These are phyloP conservation scores for Rhodeus uyekii DNA, from an alignment of 2,797 vertebrate genomes.

Conservation along the genomic window DNA sequence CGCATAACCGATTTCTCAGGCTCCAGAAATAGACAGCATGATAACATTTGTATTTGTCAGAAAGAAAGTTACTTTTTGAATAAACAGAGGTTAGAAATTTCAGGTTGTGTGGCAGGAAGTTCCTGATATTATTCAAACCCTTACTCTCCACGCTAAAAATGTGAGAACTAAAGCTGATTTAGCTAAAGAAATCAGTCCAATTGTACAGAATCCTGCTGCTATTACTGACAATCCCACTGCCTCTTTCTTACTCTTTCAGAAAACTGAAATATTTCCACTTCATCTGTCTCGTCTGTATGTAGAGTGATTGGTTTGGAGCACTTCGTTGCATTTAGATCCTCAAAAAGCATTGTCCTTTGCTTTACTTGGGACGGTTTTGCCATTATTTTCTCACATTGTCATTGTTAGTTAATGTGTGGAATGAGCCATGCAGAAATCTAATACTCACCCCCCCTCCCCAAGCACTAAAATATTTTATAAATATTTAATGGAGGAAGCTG, in stretches of 20 bases:
- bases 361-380: slow-evolving; percentile 10
- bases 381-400: slow-evolving; percentile 33
- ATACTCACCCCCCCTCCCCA: neutral
- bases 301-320: slow-evolving; percentile 16
- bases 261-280: slow-evolving; percentile 22
- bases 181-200: neutral
- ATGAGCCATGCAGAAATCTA: slow-evolving; percentile 30
- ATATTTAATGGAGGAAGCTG: slow-evolving; percentile 46
- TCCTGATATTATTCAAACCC: neutral
- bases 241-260: slow-evolving; percentile 23
- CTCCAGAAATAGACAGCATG: slow-evolving; percentile 37
- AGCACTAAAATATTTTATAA: slow-evolving; percentile 35
- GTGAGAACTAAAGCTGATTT: neutral
- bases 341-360: slow-evolving; percentile 17
- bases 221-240: slow-evolving; percentile 40
- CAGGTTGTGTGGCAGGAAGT: neutral
- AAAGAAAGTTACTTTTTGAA: neutral
- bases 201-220: slow-evolving; percentile 23
- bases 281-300: slow-evolving; percentile 5
- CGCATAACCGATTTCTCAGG: slow-evolving; percentile 24
- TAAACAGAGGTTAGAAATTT: neutral
- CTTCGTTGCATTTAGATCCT: slow-evolving; percentile 16
- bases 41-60: slow-evolving; percentile 21
- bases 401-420: slow-evolving; percentile 28
- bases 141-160: neutral